A percentile compares a stretch with the other conserved stretches of the same genome.
Evolutionary conservation across 2,797 vertebrate genomes (phyloP).

Genomic region (Kryptopterus vitreolus): DNA sequence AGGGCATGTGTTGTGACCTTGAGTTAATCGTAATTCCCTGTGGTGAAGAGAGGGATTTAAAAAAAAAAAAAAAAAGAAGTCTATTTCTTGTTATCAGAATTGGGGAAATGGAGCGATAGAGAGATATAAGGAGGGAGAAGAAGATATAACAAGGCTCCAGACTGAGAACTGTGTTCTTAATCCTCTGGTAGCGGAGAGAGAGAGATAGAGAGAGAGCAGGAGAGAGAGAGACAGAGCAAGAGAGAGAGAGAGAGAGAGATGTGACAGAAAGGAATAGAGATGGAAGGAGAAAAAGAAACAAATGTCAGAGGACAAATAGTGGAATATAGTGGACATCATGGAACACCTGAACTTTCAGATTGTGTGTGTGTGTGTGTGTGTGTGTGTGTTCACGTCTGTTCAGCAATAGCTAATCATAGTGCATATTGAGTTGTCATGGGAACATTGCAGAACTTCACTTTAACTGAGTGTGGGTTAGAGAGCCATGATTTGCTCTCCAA

Average conservation of each 20-base stretch:
- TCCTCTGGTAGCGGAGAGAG: neutral
- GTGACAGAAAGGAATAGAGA: no score
- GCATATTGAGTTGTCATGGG: conserved; percentile 44
- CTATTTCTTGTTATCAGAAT: conserved; percentile 4
- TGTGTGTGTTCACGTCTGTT: neutral
- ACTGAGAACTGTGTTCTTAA: neutral
- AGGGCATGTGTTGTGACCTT: conserved; percentile 15
- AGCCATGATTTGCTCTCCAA: neutral
- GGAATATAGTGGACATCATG: neutral
- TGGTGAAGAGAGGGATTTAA: neutral
- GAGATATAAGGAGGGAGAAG: neutral
- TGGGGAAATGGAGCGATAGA: neutral
- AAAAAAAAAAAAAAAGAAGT: neutral
- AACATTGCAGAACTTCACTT: conserved; percentile 38
- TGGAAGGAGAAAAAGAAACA: conserved; percentile 18
- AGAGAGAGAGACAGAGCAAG: neutral
- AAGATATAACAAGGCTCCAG: neutral
- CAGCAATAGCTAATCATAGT: conserved; percentile 21
- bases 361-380: conserved; percentile 35
- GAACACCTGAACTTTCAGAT: conserved; percentile 1
- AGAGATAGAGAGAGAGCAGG: neutral
- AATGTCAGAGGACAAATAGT: neutral
- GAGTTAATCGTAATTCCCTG: neutral
- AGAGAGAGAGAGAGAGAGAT: neutral
- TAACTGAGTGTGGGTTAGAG: conserved; percentile 16